These are phyloP conservation scores for Coregonus sp. DNA, from an alignment of 2,797 vertebrate species.

Conservation along the genomic window DNA sequence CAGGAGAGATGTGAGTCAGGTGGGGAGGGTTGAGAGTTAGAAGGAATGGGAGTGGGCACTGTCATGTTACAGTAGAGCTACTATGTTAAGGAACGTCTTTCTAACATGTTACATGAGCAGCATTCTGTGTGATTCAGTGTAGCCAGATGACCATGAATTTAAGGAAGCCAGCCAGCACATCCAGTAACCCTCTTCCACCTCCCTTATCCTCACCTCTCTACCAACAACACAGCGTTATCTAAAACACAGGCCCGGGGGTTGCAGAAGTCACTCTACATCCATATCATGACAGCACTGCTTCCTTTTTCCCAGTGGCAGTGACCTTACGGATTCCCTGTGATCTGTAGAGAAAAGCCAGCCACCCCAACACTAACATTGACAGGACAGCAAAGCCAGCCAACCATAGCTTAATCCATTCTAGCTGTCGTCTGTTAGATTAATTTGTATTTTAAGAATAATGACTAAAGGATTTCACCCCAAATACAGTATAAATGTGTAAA, in stretches of 20 bases:
- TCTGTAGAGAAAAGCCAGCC: conserved; percentile 58
- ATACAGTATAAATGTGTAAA: too few relatives aligned
- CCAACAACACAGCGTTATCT: conserved; percentile 58
- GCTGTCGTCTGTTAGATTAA: conserved; percentile 25
- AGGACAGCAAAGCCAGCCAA: conserved; percentile 58
- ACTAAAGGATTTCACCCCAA: too few relatives aligned
- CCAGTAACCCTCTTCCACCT: conserved; percentile 45
- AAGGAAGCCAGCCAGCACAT: conserved; percentile 26
- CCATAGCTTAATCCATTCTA: conserved; percentile 63
- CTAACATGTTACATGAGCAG: background rate
- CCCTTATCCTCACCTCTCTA: conserved; percentile 59
- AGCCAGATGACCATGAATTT: background rate
- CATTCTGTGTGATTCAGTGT: background rate
- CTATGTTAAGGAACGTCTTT: background rate
- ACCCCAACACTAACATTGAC: conserved; percentile 52
- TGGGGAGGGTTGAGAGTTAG: background rate
- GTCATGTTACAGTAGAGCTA: background rate
- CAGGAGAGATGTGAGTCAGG: background rate
- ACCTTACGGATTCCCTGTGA: conserved; percentile 65
- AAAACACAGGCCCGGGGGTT: conserved; percentile 63
- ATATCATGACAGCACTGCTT: conserved; percentile 69
- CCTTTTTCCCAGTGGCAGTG: conserved; percentile 57
- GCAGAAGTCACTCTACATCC: conserved; percentile 67
- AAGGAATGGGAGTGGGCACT: background rate
- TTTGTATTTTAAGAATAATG: too few relatives aligned